Conservation (phyloP, 2,888 invertebrate species). For the Ypsolopha scabrella region DNA sequence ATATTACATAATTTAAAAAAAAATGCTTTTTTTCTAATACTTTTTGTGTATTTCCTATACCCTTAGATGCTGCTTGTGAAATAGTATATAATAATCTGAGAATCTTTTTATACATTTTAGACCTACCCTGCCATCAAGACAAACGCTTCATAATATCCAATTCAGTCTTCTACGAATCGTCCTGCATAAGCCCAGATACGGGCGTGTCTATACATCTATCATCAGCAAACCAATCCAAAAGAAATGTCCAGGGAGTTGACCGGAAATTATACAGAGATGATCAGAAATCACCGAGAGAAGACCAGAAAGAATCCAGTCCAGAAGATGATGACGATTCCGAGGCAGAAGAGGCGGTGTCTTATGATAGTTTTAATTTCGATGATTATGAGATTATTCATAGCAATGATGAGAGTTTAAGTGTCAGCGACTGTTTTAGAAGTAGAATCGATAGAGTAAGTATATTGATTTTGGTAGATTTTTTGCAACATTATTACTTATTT, state of each 20-base stretch:
- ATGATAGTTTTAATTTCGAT: slow-evolving; percentile 45
- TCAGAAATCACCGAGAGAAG: background rate
- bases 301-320: background rate
- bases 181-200: slow-evolving; percentile 17
- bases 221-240: background rate
- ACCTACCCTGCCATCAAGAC: slow-evolving; percentile 58
- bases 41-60: too few species aligned
- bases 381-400: slow-evolving; percentile 54
- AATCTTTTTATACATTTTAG: slow-evolving; percentile 20
- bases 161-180: slow-evolving; percentile 39
- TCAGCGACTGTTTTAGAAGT: slow-evolving; percentile 22
- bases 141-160: slow-evolving; percentile 34
- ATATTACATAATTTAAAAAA: too few species aligned
- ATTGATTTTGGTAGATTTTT: background rate
- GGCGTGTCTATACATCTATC: background rate
- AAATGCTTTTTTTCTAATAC: too few species aligned
- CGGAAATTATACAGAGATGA: background rate
- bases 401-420: slow-evolving; percentile 29
- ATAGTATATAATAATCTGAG: too few species aligned
- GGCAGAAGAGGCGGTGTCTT: slow-evolving; percentile 46
- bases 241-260: background rate
- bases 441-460: slow-evolving; percentile 17
- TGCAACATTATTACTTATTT: too few species aligned
- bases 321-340: slow-evolving; percentile 23
- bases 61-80: too few species aligned